Evolutionary conservation across 1,140 invertebrate genomes (phyloP), one percentile per base, ranked within the genome.

Genomic region (Phenacoccus solenopsis): DNA sequence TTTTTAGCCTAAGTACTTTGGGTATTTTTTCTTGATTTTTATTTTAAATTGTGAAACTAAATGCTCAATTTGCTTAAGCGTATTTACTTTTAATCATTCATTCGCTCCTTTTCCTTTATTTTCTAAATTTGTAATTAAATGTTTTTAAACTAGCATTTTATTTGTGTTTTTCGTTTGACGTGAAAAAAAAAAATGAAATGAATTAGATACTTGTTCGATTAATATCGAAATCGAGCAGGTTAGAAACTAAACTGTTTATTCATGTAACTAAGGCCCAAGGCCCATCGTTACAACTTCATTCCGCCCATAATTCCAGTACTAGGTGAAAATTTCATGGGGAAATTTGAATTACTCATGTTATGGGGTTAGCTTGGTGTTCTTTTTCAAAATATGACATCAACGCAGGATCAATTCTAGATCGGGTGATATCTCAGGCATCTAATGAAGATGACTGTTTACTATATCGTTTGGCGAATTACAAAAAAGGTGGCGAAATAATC

Each of bases 391-490:
- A 64, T 27, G 59, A 64, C 25, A 24, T 27, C 9, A 64, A 64
- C 20, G 57, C 85, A 61, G 88, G 89, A 56, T 89, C 90, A 38
- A 91, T 91, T 67, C 83, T 94, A 71, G 91, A 94, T 78, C 82
- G 89, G 24, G 91, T 94, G 73, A 93, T 91, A 77, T 94, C 87
- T 20, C 89, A 91, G 78, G 90, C 87, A 4, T 88, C 87, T 59
- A 88, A 87, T 73, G 87, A 93, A 76, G 90, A 91, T 76, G 90
- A 91, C 74, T 93, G 90, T 76, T 82, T 93, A 1, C 81, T 94
- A 0, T 95, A 94, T 75, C 87, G 88, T 76, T 79, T 94, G 59
- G 91, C 91, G 5, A 91, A 94, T 80, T 95, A 93, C 77, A 93
- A 94, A 76, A 90, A 93, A 79, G 91, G 92, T 21, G 90, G 90